Evolutionary conservation across 2,888 invertebrate genomes (phyloP).

Genomic region (Drosophila meridiana): DNA sequence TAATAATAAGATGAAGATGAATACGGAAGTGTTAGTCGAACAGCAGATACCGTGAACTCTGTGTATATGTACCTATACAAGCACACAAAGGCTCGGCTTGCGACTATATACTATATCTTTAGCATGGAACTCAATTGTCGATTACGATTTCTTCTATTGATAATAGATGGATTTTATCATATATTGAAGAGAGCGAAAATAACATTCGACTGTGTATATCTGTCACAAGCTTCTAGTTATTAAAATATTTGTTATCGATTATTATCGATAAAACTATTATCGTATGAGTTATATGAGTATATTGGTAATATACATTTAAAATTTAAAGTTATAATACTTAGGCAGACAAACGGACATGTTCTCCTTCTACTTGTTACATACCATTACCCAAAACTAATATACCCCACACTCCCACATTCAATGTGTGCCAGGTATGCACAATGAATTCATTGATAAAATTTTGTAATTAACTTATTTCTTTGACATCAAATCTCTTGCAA

Average conservation of each 20-base stretch:
- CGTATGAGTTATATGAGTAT: too few species aligned
- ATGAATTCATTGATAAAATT: not conserved
- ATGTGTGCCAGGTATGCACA: not conserved
- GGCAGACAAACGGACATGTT: too few species aligned
- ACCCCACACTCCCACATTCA: not conserved
- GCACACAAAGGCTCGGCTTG: too few species aligned
- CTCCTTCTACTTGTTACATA: too few species aligned
- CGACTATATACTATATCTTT: too few species aligned
- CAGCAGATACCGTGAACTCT: not conserved
- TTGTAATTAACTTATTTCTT: conserved; percentile 2
- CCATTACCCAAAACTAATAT: not conserved
- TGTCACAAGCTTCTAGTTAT: too few species aligned
- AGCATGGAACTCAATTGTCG: not conserved
- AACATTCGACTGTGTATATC: too few species aligned
- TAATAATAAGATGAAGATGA: not conserved
- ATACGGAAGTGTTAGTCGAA: not conserved
- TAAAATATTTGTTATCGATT: not conserved
- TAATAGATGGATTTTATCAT: too few species aligned
- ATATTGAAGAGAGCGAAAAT: too few species aligned
- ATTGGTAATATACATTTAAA: too few species aligned
- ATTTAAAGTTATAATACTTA: too few species aligned
- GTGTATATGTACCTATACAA: too few species aligned
- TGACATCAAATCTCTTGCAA: not conserved
- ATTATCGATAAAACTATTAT: not conserved
- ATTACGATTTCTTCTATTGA: not conserved